Evolutionary conservation across 92 coral and sea anemone genomes (phyloP).

Genomic region (Chrysogorgia sp.): DNA sequence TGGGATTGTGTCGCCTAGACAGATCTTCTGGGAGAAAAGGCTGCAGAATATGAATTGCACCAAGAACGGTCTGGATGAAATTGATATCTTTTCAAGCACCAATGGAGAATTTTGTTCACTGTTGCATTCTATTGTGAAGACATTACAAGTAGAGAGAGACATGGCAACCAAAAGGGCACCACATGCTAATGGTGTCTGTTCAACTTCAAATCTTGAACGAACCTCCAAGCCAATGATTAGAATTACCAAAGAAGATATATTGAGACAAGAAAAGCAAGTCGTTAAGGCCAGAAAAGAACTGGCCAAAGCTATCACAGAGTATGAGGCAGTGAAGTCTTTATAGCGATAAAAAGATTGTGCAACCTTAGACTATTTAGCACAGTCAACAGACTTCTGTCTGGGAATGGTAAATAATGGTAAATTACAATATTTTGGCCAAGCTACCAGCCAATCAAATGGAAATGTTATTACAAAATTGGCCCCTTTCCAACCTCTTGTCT

Average conservation of each 20-base stretch:
- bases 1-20: slow-evolving; percentile 71
- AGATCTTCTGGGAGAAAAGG: slow-evolving; percentile 93
- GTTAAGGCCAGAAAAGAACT: slow-evolving; percentile 80
- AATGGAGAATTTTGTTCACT: slow-evolving; percentile 73
- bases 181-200: slow-evolving; percentile 65
- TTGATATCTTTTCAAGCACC: slow-evolving; percentile 68
- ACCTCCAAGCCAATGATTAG: slow-evolving; percentile 80
- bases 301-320: slow-evolving; percentile 87
- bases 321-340: slow-evolving; percentile 68
- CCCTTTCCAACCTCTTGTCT: no score
- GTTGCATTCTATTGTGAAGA: slow-evolving; percentile 90
- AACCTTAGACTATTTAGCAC: neutral
- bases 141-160: slow-evolving; percentile 79
- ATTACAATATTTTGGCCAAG: no score
- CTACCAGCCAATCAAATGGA: no score
- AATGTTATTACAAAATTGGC: no score
- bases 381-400: neutral
- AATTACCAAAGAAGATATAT: slow-evolving; percentile 81
- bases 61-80: slow-evolving; percentile 71
- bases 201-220: slow-evolving; percentile 64
- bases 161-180: slow-evolving; percentile 86
- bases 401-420: no score
- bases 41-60: slow-evolving; percentile 71
- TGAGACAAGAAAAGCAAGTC: slow-evolving; percentile 88
- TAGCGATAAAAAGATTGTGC: neutral